phyloP scores from a whole-genome alignment of 2,888 invertebrate species.

The Diarsia rubi region DNA sequence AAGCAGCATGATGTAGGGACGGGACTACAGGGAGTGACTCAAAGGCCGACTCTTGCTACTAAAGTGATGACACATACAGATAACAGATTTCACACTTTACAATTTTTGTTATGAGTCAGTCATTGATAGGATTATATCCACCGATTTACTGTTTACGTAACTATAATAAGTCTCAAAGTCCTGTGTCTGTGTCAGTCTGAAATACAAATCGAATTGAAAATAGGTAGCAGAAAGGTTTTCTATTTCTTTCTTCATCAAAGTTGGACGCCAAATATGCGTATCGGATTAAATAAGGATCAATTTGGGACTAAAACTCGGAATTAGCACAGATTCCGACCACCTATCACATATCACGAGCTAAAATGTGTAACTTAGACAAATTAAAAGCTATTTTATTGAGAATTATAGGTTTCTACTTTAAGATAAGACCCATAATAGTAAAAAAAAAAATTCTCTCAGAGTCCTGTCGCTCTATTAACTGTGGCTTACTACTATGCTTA shows the following conservation, averaged over 20 bases:
- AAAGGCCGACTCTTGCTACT: background rate
- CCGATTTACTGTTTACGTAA: background rate
- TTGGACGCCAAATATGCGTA: background rate
- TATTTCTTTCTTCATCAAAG: background rate
- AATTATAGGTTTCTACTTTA: too few relatives aligned
- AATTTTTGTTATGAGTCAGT: background rate
- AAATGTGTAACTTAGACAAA: too few relatives aligned
- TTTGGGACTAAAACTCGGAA: background rate
- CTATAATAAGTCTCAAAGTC: background rate
- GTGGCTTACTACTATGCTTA: too few relatives aligned
- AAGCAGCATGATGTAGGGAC: background rate
- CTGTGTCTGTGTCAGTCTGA: conserved; percentile 2
- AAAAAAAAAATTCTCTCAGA: too few relatives aligned
- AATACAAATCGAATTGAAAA: background rate
- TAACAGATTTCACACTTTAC: background rate
- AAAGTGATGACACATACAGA: conserved; percentile 17
- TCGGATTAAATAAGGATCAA: background rate
- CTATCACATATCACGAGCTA: background rate
- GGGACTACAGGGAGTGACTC: conserved; percentile 8
- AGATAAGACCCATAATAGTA: too few relatives aligned
- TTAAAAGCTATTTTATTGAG: too few relatives aligned
- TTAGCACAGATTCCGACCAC: background rate
- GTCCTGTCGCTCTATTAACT: too few relatives aligned
- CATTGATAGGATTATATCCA: background rate
- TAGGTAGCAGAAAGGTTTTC: background rate